Conservation (phyloP, 1,140 invertebrate genomes). For the Sycobia sp. region DNA sequence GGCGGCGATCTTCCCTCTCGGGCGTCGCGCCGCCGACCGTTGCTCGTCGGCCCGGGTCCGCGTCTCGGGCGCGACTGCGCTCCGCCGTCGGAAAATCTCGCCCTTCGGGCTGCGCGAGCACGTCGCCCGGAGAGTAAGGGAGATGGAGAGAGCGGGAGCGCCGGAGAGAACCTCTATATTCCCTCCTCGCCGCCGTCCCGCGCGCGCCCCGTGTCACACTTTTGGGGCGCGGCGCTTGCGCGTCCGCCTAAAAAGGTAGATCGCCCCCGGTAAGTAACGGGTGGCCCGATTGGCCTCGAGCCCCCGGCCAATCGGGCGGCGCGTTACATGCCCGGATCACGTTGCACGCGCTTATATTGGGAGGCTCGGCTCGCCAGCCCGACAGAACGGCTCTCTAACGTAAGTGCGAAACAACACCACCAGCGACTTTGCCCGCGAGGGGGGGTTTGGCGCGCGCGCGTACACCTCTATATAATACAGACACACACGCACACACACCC, state of each 20-base stretch:
- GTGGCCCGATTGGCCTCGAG: constrained; percentile 57
- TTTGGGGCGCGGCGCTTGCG: constrained; percentile 5
- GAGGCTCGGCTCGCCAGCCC: constrained; percentile 68
- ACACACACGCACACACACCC: too few species aligned
- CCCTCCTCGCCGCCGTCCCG: too few species aligned
- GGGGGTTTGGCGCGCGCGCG: too few species aligned
- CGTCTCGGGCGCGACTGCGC: constrained; percentile 12
- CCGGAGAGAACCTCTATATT: too few species aligned
- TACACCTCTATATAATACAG: too few species aligned
- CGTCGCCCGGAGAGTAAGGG: too few species aligned
- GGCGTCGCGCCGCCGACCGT: background rate
- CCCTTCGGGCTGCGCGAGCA: too few species aligned
- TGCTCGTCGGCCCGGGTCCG: background rate
- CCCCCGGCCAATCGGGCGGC: constrained; percentile 56
- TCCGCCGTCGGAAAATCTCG: too few species aligned
- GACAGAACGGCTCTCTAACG: constrained; percentile 93
- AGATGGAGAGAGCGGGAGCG: too few species aligned
- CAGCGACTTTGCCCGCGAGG: constrained; percentile 30
- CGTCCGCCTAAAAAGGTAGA: constrained; percentile 63
- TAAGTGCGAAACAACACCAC: constrained; percentile 68
- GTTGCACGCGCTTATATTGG: constrained; percentile 86
- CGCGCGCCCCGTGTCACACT: constrained; percentile 17
- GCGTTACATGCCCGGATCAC: constrained; percentile 72
- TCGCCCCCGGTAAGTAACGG: constrained; percentile 61
- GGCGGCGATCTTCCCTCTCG: too few species aligned